Evolutionary conservation across 2,888 invertebrate species (phyloP), one percentile per base, ranked within the genome.

Genomic region (Theretra japonica): DNA sequence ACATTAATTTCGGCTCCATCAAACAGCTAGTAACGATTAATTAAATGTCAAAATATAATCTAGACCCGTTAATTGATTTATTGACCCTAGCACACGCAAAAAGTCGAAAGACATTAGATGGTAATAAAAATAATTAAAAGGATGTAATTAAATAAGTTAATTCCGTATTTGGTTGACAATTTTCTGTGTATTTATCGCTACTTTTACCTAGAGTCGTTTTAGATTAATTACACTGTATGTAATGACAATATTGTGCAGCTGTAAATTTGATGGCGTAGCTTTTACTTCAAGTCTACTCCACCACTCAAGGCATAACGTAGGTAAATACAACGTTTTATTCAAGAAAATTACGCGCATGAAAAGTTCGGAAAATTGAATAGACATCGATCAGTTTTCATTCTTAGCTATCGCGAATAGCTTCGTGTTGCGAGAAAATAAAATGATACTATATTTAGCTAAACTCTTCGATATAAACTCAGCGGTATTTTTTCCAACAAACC

Each of bases 71-170:
- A 65, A 65, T 23, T 48, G 48, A 41, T 62, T 41, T 65, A 65
- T 65, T n/a, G 53, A 48, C 23, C 23, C 48, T 19, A 48, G 21
- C 19, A 17, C 17, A 17, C 65, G 41, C 48, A 65, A 48, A 23
- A 53, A 65, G 5, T 48, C 21, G 41, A 65, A 41, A 65, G 23
- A 48, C 62, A 41, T 23, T 48, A 48, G 48, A 23, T 4, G 23
- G 23, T 23, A 48, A 65, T 65, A 65, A 65, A 65, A 25, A 48
- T 25, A 65, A 65, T 65, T 65, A 65, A 65, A 65, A 65, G 17
- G 17, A 23, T 2, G 23, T 48, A 15, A 17, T 48, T 48, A 25
- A 65, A 65, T 48, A 5, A 41, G 15, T 17, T 48, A 17, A 48
- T 17, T 21, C 23, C 17, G 48, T 65, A 23, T 48, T 65, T 6